Evolutionary conservation across 2,888 invertebrate genomes (phyloP), one percentile per base, ranked within the genome.

Genomic region (Sinhomidia bicolor): DNA sequence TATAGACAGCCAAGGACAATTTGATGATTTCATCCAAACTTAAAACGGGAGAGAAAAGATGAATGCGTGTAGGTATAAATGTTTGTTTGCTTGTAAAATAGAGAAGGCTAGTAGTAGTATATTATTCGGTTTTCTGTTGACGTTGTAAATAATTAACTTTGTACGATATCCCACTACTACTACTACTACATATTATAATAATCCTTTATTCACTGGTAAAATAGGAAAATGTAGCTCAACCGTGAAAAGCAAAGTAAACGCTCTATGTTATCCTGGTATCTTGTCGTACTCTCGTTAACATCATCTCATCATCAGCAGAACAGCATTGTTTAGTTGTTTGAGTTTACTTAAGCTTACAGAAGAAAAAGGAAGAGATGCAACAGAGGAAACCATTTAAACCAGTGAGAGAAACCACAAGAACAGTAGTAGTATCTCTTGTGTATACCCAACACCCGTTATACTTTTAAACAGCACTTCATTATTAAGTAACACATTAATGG

Each of bases 381-480:
- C 32, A 65, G 65, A 65, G 65, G 2, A 65, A 32, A 32, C 65
- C 32, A 1, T 65, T 17, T 26, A 65, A 65, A 65, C 65, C 65
- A 9, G 3, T 7, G 26, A 23, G 60, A 60, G 60, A 60, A 54
- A 12, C 60, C 60, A 10, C 23, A 23, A 60, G 26, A 26, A 32
- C 60, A n/a, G n/a, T n/a, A n/a, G n/a, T n/a, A 32, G 65, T 3
- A 65, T 65, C 65, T 65, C 65, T 29, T 65, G 65, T 29, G 65
- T 65, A 32, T n/a, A 65, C n/a, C 32, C 29, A n/a, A n/a, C n/a
- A n/a, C n/a, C n/a, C n/a, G n/a, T n/a, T n/a, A 36, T 36, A 36
- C 1, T 26, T 60, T 60, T 17, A n/a, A n/a, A 60, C 60, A 23
- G 26, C 60, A 60, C 17, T 47, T 7, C 9, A 20, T 54, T 2